phyloP scores from a whole-genome alignment of 2,113 vertebrate genomes.

The Clarias batrachus region DNA sequence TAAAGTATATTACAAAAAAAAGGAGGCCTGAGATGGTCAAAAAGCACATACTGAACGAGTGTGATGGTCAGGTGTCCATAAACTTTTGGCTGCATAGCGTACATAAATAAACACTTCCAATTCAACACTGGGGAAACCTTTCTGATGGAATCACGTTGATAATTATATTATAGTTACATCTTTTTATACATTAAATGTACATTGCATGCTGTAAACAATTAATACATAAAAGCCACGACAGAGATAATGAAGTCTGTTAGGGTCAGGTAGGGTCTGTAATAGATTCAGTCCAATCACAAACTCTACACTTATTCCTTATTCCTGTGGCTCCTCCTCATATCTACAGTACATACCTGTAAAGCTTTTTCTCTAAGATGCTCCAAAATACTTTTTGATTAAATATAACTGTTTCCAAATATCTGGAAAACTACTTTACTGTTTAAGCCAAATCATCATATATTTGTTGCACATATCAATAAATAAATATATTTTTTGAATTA shows the following conservation, averaged over 20 bases:
- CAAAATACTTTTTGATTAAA: background rate
- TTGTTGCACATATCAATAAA: slow-evolving; percentile 34
- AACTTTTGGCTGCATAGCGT: background rate
- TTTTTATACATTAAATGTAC: background rate
- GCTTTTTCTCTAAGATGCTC: background rate
- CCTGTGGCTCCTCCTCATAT: background rate
- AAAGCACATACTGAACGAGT: background rate
- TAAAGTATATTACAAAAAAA: background rate
- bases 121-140: background rate
- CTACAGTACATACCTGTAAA: background rate
- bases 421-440: background rate
- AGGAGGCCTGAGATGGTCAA: background rate
- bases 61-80: background rate
- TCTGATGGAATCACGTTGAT: background rate
- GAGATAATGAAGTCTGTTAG: background rate
- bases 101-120: background rate
- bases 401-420: background rate
- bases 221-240: background rate
- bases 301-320: background rate
- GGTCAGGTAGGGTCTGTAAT: background rate
- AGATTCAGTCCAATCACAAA: background rate
- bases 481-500: background rate
- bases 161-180: background rate
- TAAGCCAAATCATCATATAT: background rate
- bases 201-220: background rate